Conservation (phyloP, 1,140 invertebrate species). For the Metaphire vulgaris region DNA sequence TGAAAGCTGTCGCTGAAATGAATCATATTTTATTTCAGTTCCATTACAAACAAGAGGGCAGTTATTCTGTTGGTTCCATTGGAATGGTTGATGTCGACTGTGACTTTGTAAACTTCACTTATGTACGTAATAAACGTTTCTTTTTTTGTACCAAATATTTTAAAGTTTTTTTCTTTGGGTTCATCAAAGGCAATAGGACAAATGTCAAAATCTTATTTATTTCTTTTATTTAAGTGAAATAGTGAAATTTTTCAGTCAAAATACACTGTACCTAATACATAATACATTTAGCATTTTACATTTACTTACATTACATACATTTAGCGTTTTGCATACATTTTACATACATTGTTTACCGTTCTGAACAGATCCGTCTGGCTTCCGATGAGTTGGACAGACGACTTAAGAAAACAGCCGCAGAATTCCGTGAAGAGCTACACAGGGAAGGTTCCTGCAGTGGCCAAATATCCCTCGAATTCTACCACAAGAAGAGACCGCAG, state of each 20-base stretch:
- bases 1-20: neutral
- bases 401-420: conserved; percentile 72
- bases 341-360: too few relatives aligned
- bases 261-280: neutral
- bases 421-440: conserved; percentile 73
- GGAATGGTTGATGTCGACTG: conserved; percentile 93
- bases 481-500: conserved; percentile 77
- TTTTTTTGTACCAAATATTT: neutral
- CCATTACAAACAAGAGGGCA: conserved; percentile 82
- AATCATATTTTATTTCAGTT: conserved; percentile 56
- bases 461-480: conserved; percentile 88
- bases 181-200: neutral
- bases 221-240: neutral
- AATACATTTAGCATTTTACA: neutral
- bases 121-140: conserved; percentile 59
- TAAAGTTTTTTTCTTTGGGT: neutral
- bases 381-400: conserved; percentile 68
- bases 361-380: conserved; percentile 72
- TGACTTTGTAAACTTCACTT: conserved; percentile 94
- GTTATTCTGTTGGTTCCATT: conserved; percentile 87
- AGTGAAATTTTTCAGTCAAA: neutral
- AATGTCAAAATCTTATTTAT: neutral
- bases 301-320: neutral
- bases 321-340: too few relatives aligned
- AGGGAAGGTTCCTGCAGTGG: conserved; percentile 52